phyloP scores from a whole-genome alignment of 2,797 vertebrate genomes.

The Myoxocephalus aenaeus region DNA sequence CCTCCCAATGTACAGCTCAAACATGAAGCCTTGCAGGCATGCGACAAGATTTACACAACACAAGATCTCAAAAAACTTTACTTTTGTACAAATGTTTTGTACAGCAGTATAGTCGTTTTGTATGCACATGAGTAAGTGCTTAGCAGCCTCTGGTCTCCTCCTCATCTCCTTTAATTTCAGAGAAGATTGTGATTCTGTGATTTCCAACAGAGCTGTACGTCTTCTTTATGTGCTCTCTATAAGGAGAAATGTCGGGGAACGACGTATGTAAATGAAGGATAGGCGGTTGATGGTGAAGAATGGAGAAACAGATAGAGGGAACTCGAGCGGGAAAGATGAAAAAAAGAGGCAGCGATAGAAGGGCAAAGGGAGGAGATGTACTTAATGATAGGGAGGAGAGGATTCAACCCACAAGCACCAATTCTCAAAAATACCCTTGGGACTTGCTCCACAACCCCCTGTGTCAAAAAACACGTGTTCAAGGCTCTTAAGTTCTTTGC shows the following conservation, averaged over 20 bases:
- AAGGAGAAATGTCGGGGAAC: slow-evolving; percentile 52
- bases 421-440: slow-evolving; percentile 36
- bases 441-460: slow-evolving; percentile 53
- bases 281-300: slow-evolving; percentile 58
- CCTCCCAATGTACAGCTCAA: not conserved
- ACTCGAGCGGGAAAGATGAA: not conserved
- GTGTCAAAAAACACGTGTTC: slow-evolving; percentile 58
- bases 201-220: slow-evolving; percentile 57
- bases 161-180: slow-evolving; percentile 41
- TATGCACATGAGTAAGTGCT: not conserved
- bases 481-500: slow-evolving; percentile 48
- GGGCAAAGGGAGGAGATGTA: slow-evolving; percentile 12
- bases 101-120: not conserved
- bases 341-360: slow-evolving; percentile 6
- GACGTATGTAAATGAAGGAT: slow-evolving; percentile 71
- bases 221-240: slow-evolving; percentile 66
- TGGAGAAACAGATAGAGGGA: slow-evolving; percentile 7
- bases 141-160: slow-evolving; percentile 18
- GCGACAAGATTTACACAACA: not conserved
- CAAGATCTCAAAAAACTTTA: not conserved
- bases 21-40: not conserved
- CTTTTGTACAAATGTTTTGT: not conserved
- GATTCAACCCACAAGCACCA: slow-evolving; percentile 41
- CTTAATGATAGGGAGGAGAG: slow-evolving; percentile 32
- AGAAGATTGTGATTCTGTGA: slow-evolving; percentile 54